These are phyloP conservation scores for Ammodytes marinus DNA, from an alignment of 2,113 vertebrate species.

Conservation along the genomic window DNA sequence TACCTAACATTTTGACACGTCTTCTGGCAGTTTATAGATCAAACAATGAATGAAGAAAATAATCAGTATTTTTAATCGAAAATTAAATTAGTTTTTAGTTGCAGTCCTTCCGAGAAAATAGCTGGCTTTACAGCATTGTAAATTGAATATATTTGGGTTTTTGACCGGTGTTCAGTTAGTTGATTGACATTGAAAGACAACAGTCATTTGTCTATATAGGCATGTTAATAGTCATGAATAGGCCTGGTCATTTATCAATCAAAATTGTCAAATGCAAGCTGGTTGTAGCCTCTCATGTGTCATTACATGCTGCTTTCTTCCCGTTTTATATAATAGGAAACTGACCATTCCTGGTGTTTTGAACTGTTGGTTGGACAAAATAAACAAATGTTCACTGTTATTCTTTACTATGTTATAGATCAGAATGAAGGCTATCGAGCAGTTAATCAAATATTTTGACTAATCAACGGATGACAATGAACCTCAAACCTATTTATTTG, in stretches of 20 bases:
- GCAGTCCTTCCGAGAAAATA: background rate
- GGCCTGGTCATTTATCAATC: background rate
- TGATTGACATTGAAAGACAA: background rate
- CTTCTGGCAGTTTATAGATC: background rate
- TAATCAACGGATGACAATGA: background rate
- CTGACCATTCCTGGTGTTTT: background rate
- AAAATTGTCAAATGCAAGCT: background rate
- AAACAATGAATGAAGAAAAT: background rate
- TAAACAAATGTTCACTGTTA: background rate
- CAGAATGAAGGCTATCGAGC: background rate
- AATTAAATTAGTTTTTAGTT: background rate
- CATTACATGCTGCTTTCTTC: background rate
- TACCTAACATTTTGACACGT: background rate
- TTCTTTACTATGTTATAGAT: background rate
- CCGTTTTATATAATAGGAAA: background rate
- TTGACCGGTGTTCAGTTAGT: background rate
- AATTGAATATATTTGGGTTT: background rate
- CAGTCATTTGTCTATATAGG: no score
- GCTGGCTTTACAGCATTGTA: background rate
- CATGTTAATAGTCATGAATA: no score
- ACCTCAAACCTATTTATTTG: no score
- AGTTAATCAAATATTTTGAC: background rate
- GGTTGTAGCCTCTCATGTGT: background rate
- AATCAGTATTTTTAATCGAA: background rate
- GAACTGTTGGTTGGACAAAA: background rate